These are phyloP conservation scores for Tetropium fuscum DNA, from an alignment of 2,888 invertebrate species.

Conservation along the genomic window DNA sequence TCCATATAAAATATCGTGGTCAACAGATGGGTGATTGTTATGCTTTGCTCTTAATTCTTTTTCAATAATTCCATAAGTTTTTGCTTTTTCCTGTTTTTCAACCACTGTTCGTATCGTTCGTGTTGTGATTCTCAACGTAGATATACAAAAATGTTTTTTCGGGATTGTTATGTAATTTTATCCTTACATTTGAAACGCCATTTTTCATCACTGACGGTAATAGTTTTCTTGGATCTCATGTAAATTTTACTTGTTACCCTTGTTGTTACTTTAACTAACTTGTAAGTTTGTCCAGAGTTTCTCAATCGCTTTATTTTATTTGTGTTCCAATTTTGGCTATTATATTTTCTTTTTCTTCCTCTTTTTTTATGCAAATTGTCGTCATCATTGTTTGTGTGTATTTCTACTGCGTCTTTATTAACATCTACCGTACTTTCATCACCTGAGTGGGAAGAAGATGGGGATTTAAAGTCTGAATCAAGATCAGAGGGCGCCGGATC, in stretches of 20 bases:
- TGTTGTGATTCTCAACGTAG: constrained; percentile 29
- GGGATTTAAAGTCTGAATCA: constrained; percentile 11
- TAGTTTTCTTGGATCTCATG: too few species aligned
- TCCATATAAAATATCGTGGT: constrained; percentile 6
- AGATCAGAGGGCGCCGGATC: constrained; percentile 5
- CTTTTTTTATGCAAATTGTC: constrained; percentile 10
- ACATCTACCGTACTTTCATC: not conserved
- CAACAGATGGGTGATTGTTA: constrained; percentile 15
- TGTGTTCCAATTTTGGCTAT: constrained; percentile 16
- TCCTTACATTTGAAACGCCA: constrained; percentile 30
- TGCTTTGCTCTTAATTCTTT: constrained; percentile 29
- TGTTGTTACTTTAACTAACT: constrained; percentile 20
- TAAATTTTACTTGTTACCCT: too few species aligned
- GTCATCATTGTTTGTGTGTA: not conserved
- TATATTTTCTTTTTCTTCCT: constrained; percentile 19
- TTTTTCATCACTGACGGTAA: too few species aligned
- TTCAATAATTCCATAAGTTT: constrained; percentile 30
- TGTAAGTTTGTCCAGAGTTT: constrained; percentile 26
- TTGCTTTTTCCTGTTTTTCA: constrained; percentile 24
- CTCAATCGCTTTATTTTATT: constrained; percentile 20
- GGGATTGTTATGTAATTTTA: constrained; percentile 25
- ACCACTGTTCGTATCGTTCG: constrained; percentile 20
- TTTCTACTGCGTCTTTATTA: not conserved
- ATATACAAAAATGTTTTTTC: constrained; percentile 28
- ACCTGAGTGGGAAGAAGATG: not conserved